These are phyloP conservation scores for Apoderus coryli DNA, from an alignment of 2,888 invertebrate genomes.

Conservation along the genomic window DNA sequence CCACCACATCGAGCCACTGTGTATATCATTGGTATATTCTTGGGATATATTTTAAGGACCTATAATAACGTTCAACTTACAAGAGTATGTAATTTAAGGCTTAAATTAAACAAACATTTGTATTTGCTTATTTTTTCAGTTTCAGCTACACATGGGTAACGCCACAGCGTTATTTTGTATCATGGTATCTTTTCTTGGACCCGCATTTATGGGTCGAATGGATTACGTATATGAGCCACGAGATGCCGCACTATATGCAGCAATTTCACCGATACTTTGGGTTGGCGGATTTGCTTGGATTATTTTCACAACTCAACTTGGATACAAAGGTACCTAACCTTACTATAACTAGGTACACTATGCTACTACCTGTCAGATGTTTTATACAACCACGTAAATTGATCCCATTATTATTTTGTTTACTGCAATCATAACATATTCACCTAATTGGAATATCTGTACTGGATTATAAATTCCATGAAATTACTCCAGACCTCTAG, in stretches of 20 bases:
- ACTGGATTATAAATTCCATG: too few species aligned
- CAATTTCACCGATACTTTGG: constrained; percentile 56
- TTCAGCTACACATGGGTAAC: constrained; percentile 41
- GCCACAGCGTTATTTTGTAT: constrained; percentile 36
- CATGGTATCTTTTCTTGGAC: constrained; percentile 41
- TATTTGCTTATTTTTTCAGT: constrained; percentile 25
- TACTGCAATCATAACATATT: too few species aligned
- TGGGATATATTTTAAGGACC: constrained; percentile 43
- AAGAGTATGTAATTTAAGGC: constrained; percentile 28
- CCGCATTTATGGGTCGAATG: constrained; percentile 48
- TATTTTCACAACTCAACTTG: constrained; percentile 46
- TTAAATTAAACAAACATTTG: not conserved
- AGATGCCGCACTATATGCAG: constrained; percentile 53
- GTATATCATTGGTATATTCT: constrained; percentile 50
- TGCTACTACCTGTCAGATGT: too few species aligned
- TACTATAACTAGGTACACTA: too few species aligned
- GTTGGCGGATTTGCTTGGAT: constrained; percentile 53
- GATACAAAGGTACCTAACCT: constrained; percentile 44
- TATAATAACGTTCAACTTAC: constrained; percentile 33
- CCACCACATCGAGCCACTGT: constrained; percentile 52
- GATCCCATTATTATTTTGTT: too few species aligned
- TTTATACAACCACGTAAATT: too few species aligned
- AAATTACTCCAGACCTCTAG: too few species aligned
- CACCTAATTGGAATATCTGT: too few species aligned
- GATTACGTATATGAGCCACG: constrained; percentile 44